Base-by-base conservation (phyloP, 2,888 invertebrate species). In the Shargacucullia verbasci region DNA sequence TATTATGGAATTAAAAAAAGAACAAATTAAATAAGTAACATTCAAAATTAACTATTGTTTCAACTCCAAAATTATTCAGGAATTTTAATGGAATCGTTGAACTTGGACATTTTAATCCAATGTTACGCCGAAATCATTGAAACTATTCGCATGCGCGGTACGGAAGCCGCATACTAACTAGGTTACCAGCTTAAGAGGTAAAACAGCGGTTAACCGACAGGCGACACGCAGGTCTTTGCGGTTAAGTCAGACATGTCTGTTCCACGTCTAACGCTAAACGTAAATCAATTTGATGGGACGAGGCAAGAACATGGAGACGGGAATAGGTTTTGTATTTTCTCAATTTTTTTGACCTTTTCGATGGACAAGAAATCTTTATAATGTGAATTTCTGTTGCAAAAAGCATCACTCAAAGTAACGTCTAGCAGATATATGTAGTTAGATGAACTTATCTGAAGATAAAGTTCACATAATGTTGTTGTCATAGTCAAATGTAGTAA, bases 81-180 rank as follows among this genome's bases (percentile, higher is more conserved):
- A 58, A 60, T 52, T 57, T 69, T 52, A 59, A 64, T 72, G 62
- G 44, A 50, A 49, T 9, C 58, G 64, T 69, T 73, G 78, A 76
- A 78, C 70, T 78, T 68, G 71, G 54, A 44, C 40, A 41, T 37
- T 59, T 52, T 20, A 46, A 33, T 46, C 49, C 38, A 60, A 58
- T 50, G 43, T 58, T 53, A 61, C 10, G 14, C n/a, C 25, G 34
- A 56, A 59, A 59, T 66, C 41, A 61, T 70, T 59, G 40, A 73
- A 63, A 62, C 25, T 59, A 63, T 63, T 55, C 59, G 57, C 63
- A 70, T 56, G 64, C 63, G 70, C 52, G 52, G 50, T 69, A 69
- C 78, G 78, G 76, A 78, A 78, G 71, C 62, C 66, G 65, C 70
- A 69, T 65, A 63, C 63, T 60, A 78, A 78, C 60, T 73, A 61